Percentiles rank a stretch among this genome's conserved stretches.
Conservation (phyloP, 2,888 invertebrate species). For the Shargacucullia verbasci region DNA sequence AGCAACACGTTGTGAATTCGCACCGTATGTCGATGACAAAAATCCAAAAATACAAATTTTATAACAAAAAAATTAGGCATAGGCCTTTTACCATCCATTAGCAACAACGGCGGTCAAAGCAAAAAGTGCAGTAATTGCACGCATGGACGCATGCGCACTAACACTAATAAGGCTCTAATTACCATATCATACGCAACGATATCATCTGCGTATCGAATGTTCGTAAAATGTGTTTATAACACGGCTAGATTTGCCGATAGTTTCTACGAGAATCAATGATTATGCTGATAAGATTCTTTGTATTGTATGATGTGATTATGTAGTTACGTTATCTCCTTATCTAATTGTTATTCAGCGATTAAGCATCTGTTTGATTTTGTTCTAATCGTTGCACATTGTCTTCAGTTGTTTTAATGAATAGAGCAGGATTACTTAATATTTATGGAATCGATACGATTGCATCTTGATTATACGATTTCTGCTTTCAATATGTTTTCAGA, state of each 20-base stretch:
- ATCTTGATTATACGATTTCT: no score
- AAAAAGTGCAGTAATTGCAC: slow-evolving; percentile 43
- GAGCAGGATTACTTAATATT: no score
- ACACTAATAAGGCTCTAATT: slow-evolving; percentile 42
- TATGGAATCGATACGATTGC: no score
- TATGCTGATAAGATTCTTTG: slow-evolving; percentile 5
- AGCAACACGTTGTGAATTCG: no score
- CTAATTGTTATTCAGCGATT: background rate
- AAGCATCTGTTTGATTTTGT: background rate
- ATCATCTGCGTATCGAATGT: slow-evolving; percentile 34
- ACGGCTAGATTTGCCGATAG: slow-evolving; percentile 10
- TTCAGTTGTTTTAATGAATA: no score
- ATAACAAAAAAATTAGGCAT: slow-evolving; percentile 24
- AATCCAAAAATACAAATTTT: no score
- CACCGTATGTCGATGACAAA: no score
- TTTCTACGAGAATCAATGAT: background rate
- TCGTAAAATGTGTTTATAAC: slow-evolving; percentile 14
- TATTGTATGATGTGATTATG: slow-evolving; percentile 1
- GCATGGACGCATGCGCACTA: slow-evolving; percentile 31
- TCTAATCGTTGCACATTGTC: no score
- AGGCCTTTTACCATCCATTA: slow-evolving; percentile 40
- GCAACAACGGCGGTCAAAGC: slow-evolving; percentile 11
- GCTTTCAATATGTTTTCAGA: no score
- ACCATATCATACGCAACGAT: slow-evolving; percentile 48
- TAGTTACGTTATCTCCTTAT: background rate